phyloP scores from a whole-genome alignment of 2,888 invertebrate genomes.

The Petrophora chlorosata region DNA sequence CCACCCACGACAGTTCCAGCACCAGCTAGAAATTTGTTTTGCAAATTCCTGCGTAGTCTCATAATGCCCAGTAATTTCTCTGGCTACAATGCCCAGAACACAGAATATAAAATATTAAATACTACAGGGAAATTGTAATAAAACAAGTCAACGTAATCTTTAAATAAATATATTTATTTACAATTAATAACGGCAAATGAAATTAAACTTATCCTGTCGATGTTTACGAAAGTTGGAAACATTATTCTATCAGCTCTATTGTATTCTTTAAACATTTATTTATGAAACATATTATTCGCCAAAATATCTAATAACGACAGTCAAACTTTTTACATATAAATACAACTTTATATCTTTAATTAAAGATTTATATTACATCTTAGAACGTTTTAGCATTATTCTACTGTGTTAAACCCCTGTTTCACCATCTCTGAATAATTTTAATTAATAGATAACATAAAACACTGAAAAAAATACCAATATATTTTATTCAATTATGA shows the following conservation, averaged over 20 bases:
- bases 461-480: no score
- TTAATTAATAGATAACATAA: not conserved
- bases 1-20: no score
- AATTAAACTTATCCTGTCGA: slow-evolving; percentile 68
- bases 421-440: slow-evolving; percentile 20
- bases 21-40: no score
- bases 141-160: slow-evolving; percentile 66
- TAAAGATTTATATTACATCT: slow-evolving; percentile 55
- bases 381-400: slow-evolving; percentile 26
- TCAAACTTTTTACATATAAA: slow-evolving; percentile 73
- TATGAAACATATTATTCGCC: slow-evolving; percentile 45
- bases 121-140: slow-evolving; percentile 41
- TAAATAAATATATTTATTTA: slow-evolving; percentile 84
- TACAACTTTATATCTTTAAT: slow-evolving; percentile 71
- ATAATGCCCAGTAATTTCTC: no score
- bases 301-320: slow-evolving; percentile 57
- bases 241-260: slow-evolving; percentile 51
- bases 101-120: no score
- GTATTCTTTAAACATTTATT: slow-evolving; percentile 48
- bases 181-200: slow-evolving; percentile 73
- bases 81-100: no score
- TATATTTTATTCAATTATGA: no score
- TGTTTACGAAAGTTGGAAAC: slow-evolving; percentile 64
- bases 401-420: slow-evolving; percentile 18
- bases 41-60: no score